Conservation (phyloP, 2,113 vertebrate genomes). For the Illadopsis cleaveri region DNA sequence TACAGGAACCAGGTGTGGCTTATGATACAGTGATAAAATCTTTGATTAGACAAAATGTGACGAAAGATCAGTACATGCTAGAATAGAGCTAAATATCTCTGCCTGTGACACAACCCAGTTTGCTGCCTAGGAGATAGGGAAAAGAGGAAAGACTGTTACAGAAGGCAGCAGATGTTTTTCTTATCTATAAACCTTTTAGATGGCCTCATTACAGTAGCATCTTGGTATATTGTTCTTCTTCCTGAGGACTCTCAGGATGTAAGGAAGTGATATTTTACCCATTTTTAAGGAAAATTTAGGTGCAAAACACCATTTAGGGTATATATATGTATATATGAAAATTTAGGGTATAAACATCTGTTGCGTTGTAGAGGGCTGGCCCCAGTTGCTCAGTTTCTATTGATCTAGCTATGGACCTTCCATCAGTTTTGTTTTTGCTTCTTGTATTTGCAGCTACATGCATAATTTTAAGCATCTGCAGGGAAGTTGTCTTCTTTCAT, state of each 20-base stretch:
- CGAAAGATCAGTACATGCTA: neutral
- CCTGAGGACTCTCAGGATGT: neutral
- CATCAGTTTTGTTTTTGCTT: neutral
- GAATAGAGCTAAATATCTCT: neutral
- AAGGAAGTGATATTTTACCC: neutral
- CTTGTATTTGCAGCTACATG: neutral
- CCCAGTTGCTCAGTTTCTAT: neutral
- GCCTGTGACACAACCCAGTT: neutral
- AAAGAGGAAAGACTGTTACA: neutral
- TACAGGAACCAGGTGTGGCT: constrained; percentile 44
- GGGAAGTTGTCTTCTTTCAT: neutral
- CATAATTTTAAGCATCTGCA: neutral
- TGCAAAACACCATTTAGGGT: neutral
- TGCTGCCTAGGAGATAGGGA: constrained; percentile 9
- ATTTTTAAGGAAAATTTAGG: neutral
- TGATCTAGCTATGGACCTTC: neutral
- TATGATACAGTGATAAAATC: constrained; percentile 37
- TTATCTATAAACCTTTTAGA: constrained; percentile 29
- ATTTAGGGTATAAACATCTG: neutral
- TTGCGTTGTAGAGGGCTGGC: neutral
- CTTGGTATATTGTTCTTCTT: constrained; percentile 13
- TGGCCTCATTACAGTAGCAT: neutral
- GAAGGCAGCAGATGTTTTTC: constrained; percentile 32
- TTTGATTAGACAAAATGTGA: constrained; percentile 35
- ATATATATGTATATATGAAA: neutral